A percentile compares a stretch with the other conserved stretches of the same genome.
Evolutionary conservation across 2,888 invertebrate genomes (phyloP).

Genomic region (Tipula helvola): DNA sequence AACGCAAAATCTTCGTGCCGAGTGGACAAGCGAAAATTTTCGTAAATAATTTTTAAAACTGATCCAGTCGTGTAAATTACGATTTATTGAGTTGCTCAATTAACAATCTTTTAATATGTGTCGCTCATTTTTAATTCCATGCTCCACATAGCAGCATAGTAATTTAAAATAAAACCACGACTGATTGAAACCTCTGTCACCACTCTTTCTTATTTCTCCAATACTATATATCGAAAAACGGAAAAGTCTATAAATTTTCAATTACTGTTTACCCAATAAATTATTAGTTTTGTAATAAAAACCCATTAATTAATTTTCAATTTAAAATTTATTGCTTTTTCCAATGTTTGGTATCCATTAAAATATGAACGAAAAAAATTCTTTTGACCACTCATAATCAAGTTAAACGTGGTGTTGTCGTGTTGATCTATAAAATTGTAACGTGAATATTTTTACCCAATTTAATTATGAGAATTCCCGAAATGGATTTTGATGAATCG

Average conservation of each 20-base stretch:
- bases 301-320: background rate
- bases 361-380: background rate
- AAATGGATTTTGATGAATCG: conserved; percentile 16
- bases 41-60: too few species aligned
- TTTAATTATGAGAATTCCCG: conserved; percentile 12
- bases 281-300: background rate
- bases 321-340: background rate
- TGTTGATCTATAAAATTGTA: too few species aligned
- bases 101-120: too few species aligned
- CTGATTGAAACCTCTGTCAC: background rate
- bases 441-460: background rate
- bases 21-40: too few species aligned
- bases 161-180: too few species aligned
- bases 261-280: background rate
- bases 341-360: background rate
- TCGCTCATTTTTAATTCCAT: too few species aligned
- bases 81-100: too few species aligned
- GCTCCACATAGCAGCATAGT: too few species aligned
- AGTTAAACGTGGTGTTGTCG: background rate
- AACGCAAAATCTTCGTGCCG: too few species aligned
- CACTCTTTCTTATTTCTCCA: background rate
- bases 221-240: background rate
- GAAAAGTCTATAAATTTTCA: background rate
- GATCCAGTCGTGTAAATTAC: too few species aligned
- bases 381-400: background rate